Conservation (phyloP, 2,797 vertebrate species). For the Acipenser ruthenus region DNA sequence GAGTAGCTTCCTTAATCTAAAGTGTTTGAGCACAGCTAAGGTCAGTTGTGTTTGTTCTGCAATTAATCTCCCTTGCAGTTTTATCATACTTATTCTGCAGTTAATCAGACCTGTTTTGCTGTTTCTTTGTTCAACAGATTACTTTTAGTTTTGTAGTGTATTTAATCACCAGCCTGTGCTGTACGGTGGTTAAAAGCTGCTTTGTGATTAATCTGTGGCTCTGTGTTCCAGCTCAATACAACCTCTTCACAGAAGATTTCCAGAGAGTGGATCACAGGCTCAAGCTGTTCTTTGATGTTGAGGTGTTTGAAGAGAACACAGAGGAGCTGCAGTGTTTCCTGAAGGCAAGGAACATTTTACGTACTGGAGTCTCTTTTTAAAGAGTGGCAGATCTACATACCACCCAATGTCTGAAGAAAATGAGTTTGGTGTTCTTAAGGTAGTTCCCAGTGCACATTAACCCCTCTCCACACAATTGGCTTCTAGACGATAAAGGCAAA, state of each 20-base stretch:
- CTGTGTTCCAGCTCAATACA: conserved; percentile 42
- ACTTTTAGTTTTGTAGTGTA: too few relatives aligned
- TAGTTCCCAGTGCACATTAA: too few relatives aligned
- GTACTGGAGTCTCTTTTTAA: conserved; percentile 7
- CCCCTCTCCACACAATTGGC: too few relatives aligned
- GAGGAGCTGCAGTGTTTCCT: conserved; percentile 84
- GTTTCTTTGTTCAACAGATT: too few relatives aligned
- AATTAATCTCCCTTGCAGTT: too few relatives aligned
- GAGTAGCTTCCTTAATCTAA: too few relatives aligned
- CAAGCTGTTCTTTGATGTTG: conserved; percentile 86
- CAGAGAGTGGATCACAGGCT: conserved; percentile 82
- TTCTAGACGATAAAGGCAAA: too few relatives aligned
- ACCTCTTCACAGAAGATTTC: conserved; percentile 57
- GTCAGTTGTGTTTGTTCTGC: neutral
- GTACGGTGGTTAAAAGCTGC: too few relatives aligned
- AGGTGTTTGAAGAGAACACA: conserved; percentile 71
- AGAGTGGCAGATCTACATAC: too few relatives aligned
- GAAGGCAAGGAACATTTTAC: conserved; percentile 56
- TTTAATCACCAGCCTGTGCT: too few relatives aligned
- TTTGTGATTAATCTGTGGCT: neutral
- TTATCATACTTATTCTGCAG: neutral
- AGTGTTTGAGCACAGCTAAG: neutral
- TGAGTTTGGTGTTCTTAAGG: too few relatives aligned
- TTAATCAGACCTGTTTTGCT: neutral
- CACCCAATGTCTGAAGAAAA: too few relatives aligned